phyloP scores from a whole-genome alignment of 2,113 vertebrate species.

The Chaetops frenatus region DNA sequence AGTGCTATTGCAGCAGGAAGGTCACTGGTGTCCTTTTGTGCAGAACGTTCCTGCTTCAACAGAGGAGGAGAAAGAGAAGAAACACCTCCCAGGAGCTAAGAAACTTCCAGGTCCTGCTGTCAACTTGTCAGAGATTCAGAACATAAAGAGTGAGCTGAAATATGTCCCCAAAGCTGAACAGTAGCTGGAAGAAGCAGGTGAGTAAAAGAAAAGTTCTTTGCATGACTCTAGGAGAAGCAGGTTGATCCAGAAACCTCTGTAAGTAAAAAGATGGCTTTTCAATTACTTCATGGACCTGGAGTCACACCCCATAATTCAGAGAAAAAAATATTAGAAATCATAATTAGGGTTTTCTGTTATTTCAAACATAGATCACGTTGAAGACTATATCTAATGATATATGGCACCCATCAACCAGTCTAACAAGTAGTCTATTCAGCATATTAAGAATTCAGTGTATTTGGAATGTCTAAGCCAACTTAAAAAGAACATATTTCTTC shows the following conservation, averaged over 20 bases:
- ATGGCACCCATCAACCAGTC: not conserved
- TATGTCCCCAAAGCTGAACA: slow-evolving; percentile 79
- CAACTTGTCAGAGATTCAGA: slow-evolving; percentile 93
- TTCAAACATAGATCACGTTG: not conserved
- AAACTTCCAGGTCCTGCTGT: slow-evolving; percentile 90
- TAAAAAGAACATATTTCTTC: not conserved
- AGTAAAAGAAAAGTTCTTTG: slow-evolving; percentile 32
- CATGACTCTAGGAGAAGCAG: not conserved
- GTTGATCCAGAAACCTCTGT: not conserved
- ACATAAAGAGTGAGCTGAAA: slow-evolving; percentile 90
- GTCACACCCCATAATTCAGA: not conserved
- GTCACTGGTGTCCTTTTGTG: slow-evolving; percentile 1
- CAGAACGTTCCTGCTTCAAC: slow-evolving; percentile 52
- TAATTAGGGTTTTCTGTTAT: not conserved
- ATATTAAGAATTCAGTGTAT: not conserved
- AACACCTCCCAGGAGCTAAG: slow-evolving; percentile 84
- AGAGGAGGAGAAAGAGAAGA: slow-evolving; percentile 82
- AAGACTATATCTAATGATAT: not conserved
- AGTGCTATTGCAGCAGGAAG: not conserved
- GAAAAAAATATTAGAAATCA: not conserved
- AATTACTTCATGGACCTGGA: not conserved
- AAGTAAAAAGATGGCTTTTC: not conserved
- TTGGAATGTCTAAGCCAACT: not conserved
- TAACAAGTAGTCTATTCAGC: not conserved
- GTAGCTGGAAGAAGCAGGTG: slow-evolving; percentile 64